Evolutionary conservation across 2,888 invertebrate genomes (phyloP), one percentile per base, ranked within the genome.

Genomic region (Clepsis dumicolana): DNA sequence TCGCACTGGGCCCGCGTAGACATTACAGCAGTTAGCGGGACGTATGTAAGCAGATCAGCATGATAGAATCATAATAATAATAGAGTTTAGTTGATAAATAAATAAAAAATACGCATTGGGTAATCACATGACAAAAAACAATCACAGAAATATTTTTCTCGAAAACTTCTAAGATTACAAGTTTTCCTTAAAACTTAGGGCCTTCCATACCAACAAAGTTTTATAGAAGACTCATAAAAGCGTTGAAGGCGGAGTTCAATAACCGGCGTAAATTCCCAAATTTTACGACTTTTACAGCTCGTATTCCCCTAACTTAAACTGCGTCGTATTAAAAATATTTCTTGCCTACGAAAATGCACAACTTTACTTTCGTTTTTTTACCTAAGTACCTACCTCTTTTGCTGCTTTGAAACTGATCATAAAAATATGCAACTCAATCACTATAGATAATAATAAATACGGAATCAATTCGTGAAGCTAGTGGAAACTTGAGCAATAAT

Each of bases 181-280:
- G 25, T 27, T 48, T 29, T 18, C 21, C 29, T 25, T 38, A 18
- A 44, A 57, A 41, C 38, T 57, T 16, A 44, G 44, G 29, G 60
- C 60, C 29, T 48, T 60, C 60, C 24, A 57, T 41, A 38, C 24
- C 38, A 32, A 21, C 48, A 50, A 61, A 61, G 48, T 61, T 61
- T 61, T 61, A 24, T 35, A 35, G 44, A 50, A 61, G 29, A 24
- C 50, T 38, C 24, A 61, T 50, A 50, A 61, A 61, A 50, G n/a
- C 44, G 24, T 61, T 35, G 50, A 16, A 38, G 21, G 32, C 24
- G n/a, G 24, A 24, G 61, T 50, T 61, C 61, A 61, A 50, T 27
- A 24, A 16, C 61, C 50, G 61, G 24, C 32, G 21, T 32, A 50
- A 50, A 61, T 32, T 50, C n/a, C 24, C 50, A 21, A 57, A 32